A percentile compares a stretch with the other conserved stretches of the same genome.
Evolutionary conservation across 1,140 invertebrate genomes (phyloP).

Genomic region (Coenobita brevimanus): DNA sequence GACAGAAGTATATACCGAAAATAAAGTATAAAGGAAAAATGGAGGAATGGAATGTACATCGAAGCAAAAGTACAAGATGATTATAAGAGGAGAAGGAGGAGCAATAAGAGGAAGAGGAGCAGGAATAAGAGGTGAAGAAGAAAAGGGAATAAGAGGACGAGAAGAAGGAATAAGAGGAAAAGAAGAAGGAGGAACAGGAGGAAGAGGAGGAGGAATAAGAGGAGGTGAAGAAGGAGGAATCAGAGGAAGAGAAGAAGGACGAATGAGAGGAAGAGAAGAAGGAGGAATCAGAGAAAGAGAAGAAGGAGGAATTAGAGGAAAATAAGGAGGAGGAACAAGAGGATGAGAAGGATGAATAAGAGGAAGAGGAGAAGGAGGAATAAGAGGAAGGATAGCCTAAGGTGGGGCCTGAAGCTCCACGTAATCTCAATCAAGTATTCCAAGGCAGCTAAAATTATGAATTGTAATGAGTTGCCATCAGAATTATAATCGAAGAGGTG

Average conservation of each 20-base stretch:
- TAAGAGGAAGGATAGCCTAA: too few species aligned
- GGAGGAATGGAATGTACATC: too few species aligned
- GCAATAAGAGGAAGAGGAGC: neutral
- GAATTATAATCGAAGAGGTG: conserved; percentile 47
- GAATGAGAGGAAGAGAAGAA: too few species aligned
- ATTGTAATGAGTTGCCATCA: conserved; percentile 64
- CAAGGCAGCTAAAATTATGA: conserved; percentile 53
- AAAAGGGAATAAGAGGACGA: neutral
- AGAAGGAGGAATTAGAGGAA: too few species aligned
- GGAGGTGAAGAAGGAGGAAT: neutral
- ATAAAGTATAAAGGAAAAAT: neutral
- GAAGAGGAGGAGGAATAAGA: neutral
- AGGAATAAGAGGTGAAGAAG: neutral
- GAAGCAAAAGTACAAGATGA: neutral
- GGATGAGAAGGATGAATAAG: too few species aligned
- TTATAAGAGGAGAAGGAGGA: too few species aligned
- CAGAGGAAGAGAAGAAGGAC: too few species aligned
- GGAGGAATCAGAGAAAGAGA: too few species aligned
- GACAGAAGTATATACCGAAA: neutral
- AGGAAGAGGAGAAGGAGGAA: too few species aligned
- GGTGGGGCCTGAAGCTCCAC: conserved; percentile 20
- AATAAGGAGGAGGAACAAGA: too few species aligned
- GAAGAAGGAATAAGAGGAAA: neutral
- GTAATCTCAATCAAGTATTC: conserved; percentile 64
- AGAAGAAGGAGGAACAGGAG: neutral